Percentiles rank a stretch among this genome's conserved stretches.
phyloP scores from a whole-genome alignment of 2,888 invertebrate species.

The Oegoconia quadripuncta region DNA sequence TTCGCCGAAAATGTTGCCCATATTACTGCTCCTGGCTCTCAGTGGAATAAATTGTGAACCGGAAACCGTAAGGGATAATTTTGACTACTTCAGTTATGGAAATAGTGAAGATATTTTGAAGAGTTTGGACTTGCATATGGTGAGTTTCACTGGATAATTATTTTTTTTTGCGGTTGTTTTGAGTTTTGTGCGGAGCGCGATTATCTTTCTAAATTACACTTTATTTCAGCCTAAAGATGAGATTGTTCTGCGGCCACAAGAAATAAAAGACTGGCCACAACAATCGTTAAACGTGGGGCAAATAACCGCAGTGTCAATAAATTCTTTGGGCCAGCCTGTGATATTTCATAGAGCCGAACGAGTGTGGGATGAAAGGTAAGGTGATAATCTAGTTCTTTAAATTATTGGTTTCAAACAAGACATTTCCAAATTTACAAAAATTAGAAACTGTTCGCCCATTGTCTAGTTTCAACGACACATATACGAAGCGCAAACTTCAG shows the following conservation, averaged over 20 bases:
- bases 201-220: neutral
- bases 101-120: conserved; percentile 60
- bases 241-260: conserved; percentile 79
- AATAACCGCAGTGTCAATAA: conserved; percentile 91
- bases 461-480: neutral
- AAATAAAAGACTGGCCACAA: conserved; percentile 82
- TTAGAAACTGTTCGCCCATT: too few relatives aligned
- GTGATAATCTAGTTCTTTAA: neutral
- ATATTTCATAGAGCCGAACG: conserved; percentile 91
- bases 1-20: conserved; percentile 50
- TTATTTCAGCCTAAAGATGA: conserved; percentile 65
- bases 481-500: neutral
- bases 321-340: conserved; percentile 87
- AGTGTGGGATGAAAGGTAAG: conserved; percentile 86
- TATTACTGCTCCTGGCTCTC: conserved; percentile 40
- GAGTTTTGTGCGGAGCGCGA: neutral
- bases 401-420: neutral
- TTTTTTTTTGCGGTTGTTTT: neutral
- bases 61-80: conserved; percentile 67
- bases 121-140: conserved; percentile 61
- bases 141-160: conserved; percentile 42
- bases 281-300: conserved; percentile 85
- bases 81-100: conserved; percentile 69
- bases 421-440: conserved; percentile 4
- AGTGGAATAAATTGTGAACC: conserved; percentile 58